Conservation (phyloP, 2,797 vertebrate genomes). For the Loriculus beryllinus region DNA sequence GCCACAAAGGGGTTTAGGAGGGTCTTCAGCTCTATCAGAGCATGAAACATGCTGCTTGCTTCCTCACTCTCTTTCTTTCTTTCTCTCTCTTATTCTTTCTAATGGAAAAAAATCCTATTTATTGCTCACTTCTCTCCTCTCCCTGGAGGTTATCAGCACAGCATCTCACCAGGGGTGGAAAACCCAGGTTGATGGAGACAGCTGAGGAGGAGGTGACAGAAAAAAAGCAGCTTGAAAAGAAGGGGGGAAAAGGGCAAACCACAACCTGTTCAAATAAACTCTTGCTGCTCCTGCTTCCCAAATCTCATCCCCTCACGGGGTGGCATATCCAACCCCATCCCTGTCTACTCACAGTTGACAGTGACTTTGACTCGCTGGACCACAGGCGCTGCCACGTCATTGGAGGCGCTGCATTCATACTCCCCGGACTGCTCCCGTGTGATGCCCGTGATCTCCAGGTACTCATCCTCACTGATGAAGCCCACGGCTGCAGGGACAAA, state of each 20-base stretch:
- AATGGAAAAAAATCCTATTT: not conserved
- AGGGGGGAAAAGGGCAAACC: not conserved
- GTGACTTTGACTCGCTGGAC: slow-evolving; percentile 91
- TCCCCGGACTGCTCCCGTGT: slow-evolving; percentile 93
- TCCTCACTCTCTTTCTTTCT: not conserved
- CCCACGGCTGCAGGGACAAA: slow-evolving; percentile 74
- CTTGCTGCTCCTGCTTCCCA: not conserved
- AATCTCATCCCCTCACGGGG: not conserved
- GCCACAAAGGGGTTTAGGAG: not conserved
- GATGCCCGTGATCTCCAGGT: slow-evolving; percentile 89
- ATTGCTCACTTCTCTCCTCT: slow-evolving; percentile 51
- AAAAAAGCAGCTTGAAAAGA: not conserved
- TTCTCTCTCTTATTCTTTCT: not conserved
- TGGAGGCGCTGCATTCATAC: slow-evolving; percentile 94
- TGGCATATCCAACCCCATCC: rapidly evolving
- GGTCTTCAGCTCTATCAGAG: not conserved
- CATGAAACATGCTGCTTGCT: not conserved
- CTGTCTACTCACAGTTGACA: slow-evolving; percentile 89
- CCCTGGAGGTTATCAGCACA: slow-evolving; percentile 21
- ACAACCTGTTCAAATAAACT: slow-evolving; percentile 6
- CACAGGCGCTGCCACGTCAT: slow-evolving; percentile 89
- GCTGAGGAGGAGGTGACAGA: slow-evolving; percentile 12
- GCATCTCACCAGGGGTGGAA: slow-evolving; percentile 8
- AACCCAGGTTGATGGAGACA: slow-evolving; percentile 34
- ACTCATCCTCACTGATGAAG: slow-evolving; percentile 91